Evolutionary conservation across 2,113 vertebrate species (phyloP), one percentile per base, ranked within the genome.

Genomic region (Sinocyclocheilus grahami): DNA sequence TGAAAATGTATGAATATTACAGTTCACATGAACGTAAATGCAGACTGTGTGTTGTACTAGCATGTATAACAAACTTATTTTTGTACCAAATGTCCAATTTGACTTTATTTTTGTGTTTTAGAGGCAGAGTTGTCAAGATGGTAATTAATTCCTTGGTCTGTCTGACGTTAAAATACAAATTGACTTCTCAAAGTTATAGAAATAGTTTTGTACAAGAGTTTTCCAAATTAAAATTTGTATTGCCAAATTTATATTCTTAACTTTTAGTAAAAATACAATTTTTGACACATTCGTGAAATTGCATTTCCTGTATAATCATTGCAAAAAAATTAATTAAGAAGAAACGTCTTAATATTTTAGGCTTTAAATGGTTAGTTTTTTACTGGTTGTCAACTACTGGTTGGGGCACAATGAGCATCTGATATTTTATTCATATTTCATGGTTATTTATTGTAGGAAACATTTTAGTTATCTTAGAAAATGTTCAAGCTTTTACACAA

Each of bases 1-100:
- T 58, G 18, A 72, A 33, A 39, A 82, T 13, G 24, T 78, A 27
- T 63, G 12, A 20, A 74, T 42, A 71, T 83, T 72, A 33, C 58
- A 83, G 20, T 58, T 58, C 67, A 71, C 20, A 51, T 71, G 42
- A 71, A 83, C 58, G 1, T 12, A 48, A 82, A 48, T 51, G 60
- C 13, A 60, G 60, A 81, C 76, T 78, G 27, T 67, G 30, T 37
- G 55, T 78, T 78, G 51, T 37, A 37, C 51, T 62, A 62, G 80
- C 63, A 82, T 82, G 42, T 82, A 82, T 51, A 20, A 65, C 77
- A 14, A 81, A 65, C 60, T 65, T 82, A 74, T 84, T 84, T 72
- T 84, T 84, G 30, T 84, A 74, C 69, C 27, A 42, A 74, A 74
- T 84, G 33, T 74, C 69, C 82, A 16, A 42, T 39, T 58, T 58